Evolutionary conservation across 2,888 invertebrate genomes (phyloP), one percentile per base, ranked within the genome.

Genomic region (Uropetala carovei): DNA sequence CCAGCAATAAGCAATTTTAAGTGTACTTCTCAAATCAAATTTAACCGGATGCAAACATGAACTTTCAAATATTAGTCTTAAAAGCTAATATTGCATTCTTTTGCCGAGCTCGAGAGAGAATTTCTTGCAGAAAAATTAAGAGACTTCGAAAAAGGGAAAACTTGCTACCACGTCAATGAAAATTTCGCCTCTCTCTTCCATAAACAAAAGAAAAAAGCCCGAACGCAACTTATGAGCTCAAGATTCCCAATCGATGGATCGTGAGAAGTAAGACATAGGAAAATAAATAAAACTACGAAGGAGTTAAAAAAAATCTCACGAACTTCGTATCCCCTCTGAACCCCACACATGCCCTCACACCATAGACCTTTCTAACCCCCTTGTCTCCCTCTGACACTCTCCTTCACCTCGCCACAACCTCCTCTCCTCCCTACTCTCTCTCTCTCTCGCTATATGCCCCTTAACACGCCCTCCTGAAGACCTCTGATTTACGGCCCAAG

Each of bases 401-500:
- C 64, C 16, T 18, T 18, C 64, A 64, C 18, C 64, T 7, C 43
- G 64, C 64, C 64, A 64, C 64, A 64, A 64, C 64, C 18, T 10
- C 10, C 27, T 11, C 30, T 18, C 86, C 14, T 59, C n/a, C 27
- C 59, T 0, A 16, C 27, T 59, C 86, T n/a, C 75, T 22, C 75
- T 22, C 75, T 75, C 27, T 27, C 86, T 8, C 30, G 22, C 22
- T 59, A 22, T 57, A 16, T 59, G 16, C 59, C n/a, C 27, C 86
- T 59, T 56, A 18, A 16, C 43, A 18, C 83, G 10, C 83, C 85
- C 86, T 59, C 58, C 56, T 86, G 86, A 86, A 58, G 22, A 86
- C 86, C 59, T 59, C 86, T 86, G 86, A 86, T 86, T 86, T 86
- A 86, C 59, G 86, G 27, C 86, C 57, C 5, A 30, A 59, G 27